Percentiles rank a stretch among this genome's conserved stretches.
Evolutionary conservation across 2,888 invertebrate species (phyloP).

Genomic region (Mallateleia sp.): DNA sequence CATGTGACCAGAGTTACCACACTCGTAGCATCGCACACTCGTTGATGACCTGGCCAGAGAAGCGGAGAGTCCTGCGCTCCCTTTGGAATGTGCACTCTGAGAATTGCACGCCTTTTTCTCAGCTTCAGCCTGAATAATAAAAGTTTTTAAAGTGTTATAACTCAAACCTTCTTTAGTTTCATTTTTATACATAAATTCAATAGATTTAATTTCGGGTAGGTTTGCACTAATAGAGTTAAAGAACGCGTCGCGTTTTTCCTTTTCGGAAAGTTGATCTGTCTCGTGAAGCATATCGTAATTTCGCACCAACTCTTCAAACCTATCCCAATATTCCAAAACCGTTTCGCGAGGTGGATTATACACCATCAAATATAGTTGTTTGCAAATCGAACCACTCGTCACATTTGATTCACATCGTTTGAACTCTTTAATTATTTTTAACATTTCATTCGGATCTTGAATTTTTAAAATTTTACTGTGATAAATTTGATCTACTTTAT

Average conservation of each 20-base stretch:
- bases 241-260: constrained; percentile 9
- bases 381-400: constrained; percentile 9
- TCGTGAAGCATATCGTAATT: constrained; percentile 6
- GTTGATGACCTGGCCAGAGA: not conserved
- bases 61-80: not conserved
- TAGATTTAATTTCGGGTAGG: constrained; percentile 2
- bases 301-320: not conserved
- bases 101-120: not conserved
- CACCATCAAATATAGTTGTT: not conserved
- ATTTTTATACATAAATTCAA: constrained; percentile 4
- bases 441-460: constrained; percentile 13
- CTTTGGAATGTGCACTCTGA: no score
- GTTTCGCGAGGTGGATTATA: not conserved
- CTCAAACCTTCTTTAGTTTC: not conserved
- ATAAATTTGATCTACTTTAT: constrained; percentile 5
- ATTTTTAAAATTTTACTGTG: not conserved
- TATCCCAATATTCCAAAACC: not conserved
- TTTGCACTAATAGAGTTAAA: not conserved
- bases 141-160: not conserved
- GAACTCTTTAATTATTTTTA: not conserved
- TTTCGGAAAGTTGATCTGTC: not conserved
- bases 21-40: not conserved
- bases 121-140: constrained; percentile 21
- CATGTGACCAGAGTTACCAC: constrained; percentile 1
- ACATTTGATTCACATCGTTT: constrained; percentile 14